Evolutionary conservation across 1,140 invertebrate genomes (phyloP).

Genomic region (Ceratina calcarata): DNA sequence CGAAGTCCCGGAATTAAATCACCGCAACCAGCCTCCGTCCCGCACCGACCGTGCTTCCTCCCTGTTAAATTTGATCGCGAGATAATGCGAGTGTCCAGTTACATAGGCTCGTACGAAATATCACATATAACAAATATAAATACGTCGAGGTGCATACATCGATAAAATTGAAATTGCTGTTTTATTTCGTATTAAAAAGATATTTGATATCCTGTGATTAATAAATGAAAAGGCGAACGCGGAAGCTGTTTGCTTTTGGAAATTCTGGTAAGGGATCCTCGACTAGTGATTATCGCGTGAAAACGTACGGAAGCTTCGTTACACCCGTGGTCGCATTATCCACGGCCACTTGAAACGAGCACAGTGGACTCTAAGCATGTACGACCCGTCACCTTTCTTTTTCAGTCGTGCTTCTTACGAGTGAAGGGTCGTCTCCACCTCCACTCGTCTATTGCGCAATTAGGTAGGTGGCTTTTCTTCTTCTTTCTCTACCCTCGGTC

Average conservation of each 20-base stretch:
- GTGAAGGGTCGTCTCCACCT: conserved; percentile 11
- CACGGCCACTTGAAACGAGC: conserved; percentile 35
- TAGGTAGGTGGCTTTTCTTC: conserved; percentile 29
- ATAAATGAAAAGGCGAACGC: not conserved
- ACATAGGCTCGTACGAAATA: too few species aligned
- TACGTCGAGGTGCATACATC: too few species aligned
- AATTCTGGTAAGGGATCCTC: not conserved
- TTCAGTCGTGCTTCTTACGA: conserved; percentile 19
- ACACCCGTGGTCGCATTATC: conserved; percentile 28
- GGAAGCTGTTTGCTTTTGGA: too few species aligned
- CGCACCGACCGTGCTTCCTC: not conserved
- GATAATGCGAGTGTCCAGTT: too few species aligned
- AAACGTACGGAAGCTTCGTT: conserved; percentile 42
- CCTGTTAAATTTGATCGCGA: too few species aligned
- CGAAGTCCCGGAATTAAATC: conserved; percentile 52
- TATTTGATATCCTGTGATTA: too few species aligned
- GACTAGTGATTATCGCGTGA: conserved; percentile 39
- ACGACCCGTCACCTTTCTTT: conserved; percentile 20
- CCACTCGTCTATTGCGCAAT: conserved; percentile 49
- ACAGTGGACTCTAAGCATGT: conserved; percentile 23
- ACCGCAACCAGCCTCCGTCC: conserved; percentile 2
- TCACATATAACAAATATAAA: too few species aligned
- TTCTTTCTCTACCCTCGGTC: not conserved
- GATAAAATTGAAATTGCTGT: too few species aligned
- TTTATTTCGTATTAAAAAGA: too few species aligned